phyloP scores from a whole-genome alignment of 2,888 invertebrate species.

The Schizotus pectinicornis region DNA sequence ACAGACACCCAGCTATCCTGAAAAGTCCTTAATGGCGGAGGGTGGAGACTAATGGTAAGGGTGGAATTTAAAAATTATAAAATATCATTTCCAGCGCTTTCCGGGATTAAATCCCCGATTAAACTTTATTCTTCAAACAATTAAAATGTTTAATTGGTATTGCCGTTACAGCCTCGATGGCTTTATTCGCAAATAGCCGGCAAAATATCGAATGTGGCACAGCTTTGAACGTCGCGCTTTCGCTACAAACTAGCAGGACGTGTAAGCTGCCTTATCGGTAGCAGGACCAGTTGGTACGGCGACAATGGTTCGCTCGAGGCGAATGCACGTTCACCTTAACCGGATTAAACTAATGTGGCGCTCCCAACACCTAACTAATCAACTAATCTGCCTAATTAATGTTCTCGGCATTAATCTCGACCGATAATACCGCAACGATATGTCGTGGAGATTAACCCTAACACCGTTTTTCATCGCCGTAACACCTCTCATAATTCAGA shows the following conservation, averaged over 20 bases:
- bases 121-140: too few relatives aligned
- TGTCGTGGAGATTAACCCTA: constrained; percentile 15
- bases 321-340: constrained; percentile 42
- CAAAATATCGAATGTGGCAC: too few relatives aligned
- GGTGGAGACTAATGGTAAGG: neutral
- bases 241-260: constrained; percentile 11
- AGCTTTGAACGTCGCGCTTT: neutral
- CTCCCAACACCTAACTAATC: constrained; percentile 42
- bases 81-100: neutral
- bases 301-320: constrained; percentile 33
- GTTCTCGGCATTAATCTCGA: constrained; percentile 42
- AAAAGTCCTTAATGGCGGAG: constrained; percentile 1
- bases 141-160: too few relatives aligned
- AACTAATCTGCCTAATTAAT: constrained; percentile 46
- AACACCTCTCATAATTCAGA: neutral
- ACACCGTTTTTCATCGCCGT: constrained; percentile 3
- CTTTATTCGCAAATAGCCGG: too few relatives aligned
- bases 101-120: too few relatives aligned
- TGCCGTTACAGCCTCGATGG: too few relatives aligned
- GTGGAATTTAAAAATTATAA: constrained; percentile 8
- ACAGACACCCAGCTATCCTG: neutral
- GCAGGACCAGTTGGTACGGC: constrained; percentile 14
- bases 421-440: constrained; percentile 30
- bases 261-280: constrained; percentile 26
- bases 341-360: constrained; percentile 45